phyloP scores from a whole-genome alignment of 2,888 invertebrate genomes.

The Fissipunctia ypsillon region DNA sequence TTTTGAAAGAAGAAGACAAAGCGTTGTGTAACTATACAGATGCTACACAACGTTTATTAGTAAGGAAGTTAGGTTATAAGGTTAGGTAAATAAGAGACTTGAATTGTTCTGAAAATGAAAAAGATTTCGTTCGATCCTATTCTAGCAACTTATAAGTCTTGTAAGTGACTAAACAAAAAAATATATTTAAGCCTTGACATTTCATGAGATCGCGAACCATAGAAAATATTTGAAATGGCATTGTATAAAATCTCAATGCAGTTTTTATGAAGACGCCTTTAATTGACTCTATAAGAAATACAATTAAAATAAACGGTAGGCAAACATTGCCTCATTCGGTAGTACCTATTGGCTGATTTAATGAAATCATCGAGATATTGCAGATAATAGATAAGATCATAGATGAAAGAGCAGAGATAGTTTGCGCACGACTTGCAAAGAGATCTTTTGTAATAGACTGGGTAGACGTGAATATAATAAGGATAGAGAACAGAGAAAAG shows the following conservation, averaged over 20 bases:
- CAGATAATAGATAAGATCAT: slow-evolving; percentile 14
- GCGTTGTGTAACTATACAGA: too few species aligned
- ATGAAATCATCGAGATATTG: slow-evolving; percentile 33
- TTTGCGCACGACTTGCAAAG: slow-evolving; percentile 13
- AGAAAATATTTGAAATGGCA: slow-evolving; percentile 31
- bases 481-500: background rate
- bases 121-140: background rate
- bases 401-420: slow-evolving; percentile 19
- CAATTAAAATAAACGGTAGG: slow-evolving; percentile 35
- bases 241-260: slow-evolving; percentile 17
- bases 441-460: slow-evolving; percentile 5
- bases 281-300: slow-evolving; percentile 25
- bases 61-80: too few species aligned
- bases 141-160: background rate
- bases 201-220: slow-evolving; percentile 21
- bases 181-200: slow-evolving; percentile 40
- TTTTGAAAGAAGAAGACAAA: too few species aligned
- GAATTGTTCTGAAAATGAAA: background rate
- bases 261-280: slow-evolving; percentile 29
- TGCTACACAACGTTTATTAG: too few species aligned
- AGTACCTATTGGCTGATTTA: slow-evolving; percentile 12
- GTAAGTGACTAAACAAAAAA: background rate
- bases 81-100: too few species aligned
- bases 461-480: background rate
- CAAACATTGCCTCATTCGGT: slow-evolving; percentile 33